Percentiles rank a stretch among this genome's conserved stretches.
Evolutionary conservation across 2,113 vertebrate species (phyloP).

Genomic region (Cephalopholis sonnerati): DNA sequence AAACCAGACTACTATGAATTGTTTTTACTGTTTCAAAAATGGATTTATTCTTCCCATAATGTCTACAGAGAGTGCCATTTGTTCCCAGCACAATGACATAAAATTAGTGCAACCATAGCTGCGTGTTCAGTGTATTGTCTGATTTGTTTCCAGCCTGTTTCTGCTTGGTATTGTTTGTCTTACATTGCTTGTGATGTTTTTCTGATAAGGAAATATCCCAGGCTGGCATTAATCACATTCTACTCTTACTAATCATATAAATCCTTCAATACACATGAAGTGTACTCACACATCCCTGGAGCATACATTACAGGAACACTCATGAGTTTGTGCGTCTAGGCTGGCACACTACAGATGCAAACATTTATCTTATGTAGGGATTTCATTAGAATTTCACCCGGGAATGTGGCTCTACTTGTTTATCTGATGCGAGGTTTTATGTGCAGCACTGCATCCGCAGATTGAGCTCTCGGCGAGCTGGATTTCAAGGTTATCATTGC

Average conservation of each 20-base stretch:
- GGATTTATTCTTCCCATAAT: neutral
- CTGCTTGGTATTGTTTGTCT: neutral
- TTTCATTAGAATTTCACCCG: constrained; percentile 68
- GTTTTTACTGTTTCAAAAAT: neutral
- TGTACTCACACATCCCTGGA: constrained; percentile 36
- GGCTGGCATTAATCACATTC: constrained; percentile 31
- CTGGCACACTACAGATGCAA: constrained; percentile 20
- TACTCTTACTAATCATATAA: constrained; percentile 47
- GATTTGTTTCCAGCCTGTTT: neutral
- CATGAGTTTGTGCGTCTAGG: constrained; percentile 34
- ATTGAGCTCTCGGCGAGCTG: constrained; percentile 53
- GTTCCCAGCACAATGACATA: too few relatives aligned
- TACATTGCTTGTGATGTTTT: constrained; percentile 15
- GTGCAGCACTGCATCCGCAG: constrained; percentile 37
- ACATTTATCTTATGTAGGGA: constrained; percentile 41
- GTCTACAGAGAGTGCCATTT: neutral
- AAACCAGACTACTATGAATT: neutral
- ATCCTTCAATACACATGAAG: constrained; percentile 36
- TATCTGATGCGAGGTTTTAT: constrained; percentile 66
- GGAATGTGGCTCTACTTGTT: constrained; percentile 48
- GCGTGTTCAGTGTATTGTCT: neutral
- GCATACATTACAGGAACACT: constrained; percentile 41
- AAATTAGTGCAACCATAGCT: too few relatives aligned
- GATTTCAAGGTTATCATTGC: constrained; percentile 76
- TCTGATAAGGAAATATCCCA: constrained; percentile 9